Evolutionary conservation across 2,888 invertebrate species (phyloP).

Genomic region (Drosophila birchii): DNA sequence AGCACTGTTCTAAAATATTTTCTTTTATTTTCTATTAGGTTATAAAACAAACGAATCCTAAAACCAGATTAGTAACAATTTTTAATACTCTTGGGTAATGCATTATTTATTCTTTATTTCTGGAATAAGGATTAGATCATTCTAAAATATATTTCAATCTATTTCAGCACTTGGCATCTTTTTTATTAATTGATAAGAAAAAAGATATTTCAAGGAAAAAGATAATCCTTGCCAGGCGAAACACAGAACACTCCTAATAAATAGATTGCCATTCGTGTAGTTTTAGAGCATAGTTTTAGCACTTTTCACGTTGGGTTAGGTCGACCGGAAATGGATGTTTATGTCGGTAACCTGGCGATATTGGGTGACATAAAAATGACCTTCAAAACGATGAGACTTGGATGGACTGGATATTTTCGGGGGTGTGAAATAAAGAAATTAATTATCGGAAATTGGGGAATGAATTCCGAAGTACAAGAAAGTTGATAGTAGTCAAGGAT

Average conservation of each 20-base stretch:
- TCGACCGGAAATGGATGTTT: slow-evolving; percentile 52
- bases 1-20: background rate
- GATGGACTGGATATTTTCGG: background rate
- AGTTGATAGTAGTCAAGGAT: too few species aligned
- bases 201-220: background rate
- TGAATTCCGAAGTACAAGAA: background rate
- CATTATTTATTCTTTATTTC: background rate
- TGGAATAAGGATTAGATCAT: too few species aligned
- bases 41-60: background rate
- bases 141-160: too few species aligned
- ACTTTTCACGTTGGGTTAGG: slow-evolving; percentile 63
- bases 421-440: background rate
- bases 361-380: slow-evolving; percentile 48
- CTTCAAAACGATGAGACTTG: slow-evolving; percentile 25
- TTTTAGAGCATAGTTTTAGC: slow-evolving; percentile 37
- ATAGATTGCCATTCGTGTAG: slow-evolving; percentile 8
- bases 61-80: background rate
- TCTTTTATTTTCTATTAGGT: background rate
- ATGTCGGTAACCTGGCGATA: slow-evolving; percentile 24
- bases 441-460: background rate
- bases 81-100: background rate
- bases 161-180: background rate
- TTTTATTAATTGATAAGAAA: background rate
- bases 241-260: slow-evolving; percentile 3
- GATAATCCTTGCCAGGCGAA: background rate